A percentile compares a stretch with the other conserved stretches of the same genome.
These are phyloP conservation scores for Sebastes taczanowskii DNA, from an alignment of 2,797 vertebrate genomes.

Conservation along the genomic window DNA sequence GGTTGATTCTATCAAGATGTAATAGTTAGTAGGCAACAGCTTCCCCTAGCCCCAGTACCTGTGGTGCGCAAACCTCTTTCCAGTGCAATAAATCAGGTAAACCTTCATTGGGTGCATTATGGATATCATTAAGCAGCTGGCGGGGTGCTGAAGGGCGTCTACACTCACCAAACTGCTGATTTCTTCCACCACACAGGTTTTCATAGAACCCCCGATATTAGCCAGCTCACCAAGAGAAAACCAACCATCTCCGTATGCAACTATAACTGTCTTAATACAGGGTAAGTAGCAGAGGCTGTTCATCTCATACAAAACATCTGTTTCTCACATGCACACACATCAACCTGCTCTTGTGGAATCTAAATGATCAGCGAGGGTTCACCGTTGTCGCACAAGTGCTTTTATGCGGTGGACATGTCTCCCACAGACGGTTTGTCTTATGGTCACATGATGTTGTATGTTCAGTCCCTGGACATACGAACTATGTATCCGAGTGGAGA, in stretches of 20 bases:
- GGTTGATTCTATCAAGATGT: neutral
- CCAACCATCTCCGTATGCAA: neutral
- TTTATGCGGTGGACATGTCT: neutral
- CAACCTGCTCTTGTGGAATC: neutral
- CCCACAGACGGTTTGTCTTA: neutral
- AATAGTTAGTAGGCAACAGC: neutral
- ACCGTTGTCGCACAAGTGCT: neutral
- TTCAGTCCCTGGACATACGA: neutral
- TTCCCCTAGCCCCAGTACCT: neutral
- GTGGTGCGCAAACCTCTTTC: neutral
- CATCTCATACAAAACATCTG: neutral
- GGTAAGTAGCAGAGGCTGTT: neutral
- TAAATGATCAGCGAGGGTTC: neutral
- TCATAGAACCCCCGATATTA: conserved; percentile 1
- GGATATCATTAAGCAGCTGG: conserved; percentile 30
- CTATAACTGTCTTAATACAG: neutral
- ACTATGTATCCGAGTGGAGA: neutral
- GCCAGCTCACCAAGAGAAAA: neutral
- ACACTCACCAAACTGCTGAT: neutral
- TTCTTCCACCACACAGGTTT: conserved; percentile 8
- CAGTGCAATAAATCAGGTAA: neutral
- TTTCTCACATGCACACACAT: neutral
- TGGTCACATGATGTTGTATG: neutral
- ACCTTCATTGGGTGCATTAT: neutral
- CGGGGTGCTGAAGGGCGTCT: neutral